Evolutionary conservation across 1,140 invertebrate genomes (phyloP).

Genomic region (Tetranychus cinnabarinus): DNA sequence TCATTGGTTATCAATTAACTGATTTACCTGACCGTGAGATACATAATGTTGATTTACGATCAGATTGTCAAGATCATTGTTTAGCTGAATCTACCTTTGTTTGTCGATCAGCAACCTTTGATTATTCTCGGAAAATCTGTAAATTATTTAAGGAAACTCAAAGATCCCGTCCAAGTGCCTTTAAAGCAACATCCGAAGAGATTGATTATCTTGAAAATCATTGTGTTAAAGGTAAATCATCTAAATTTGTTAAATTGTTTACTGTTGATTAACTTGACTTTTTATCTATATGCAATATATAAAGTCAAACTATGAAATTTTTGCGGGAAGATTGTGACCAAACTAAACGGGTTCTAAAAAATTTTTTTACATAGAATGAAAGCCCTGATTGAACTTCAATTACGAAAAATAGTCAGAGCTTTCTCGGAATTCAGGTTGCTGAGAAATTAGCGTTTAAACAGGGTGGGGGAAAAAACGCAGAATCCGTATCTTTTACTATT

Average conservation of each 20-base stretch:
- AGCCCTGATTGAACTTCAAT: no score
- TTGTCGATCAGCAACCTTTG: slow-evolving; percentile 25
- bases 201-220: slow-evolving; percentile 30
- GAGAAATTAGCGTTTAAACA: no score
- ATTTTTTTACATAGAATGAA: no score
- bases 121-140: slow-evolving; percentile 21
- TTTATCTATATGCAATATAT: background rate
- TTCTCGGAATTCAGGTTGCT: no score
- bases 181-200: slow-evolving; percentile 19
- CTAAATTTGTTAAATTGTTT: background rate
- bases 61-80: slow-evolving; percentile 25
- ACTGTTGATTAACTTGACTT: background rate
- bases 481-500: no score
- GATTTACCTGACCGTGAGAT: slow-evolving; percentile 20
- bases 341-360: no score
- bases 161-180: slow-evolving; percentile 22
- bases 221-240: slow-evolving; percentile 22
- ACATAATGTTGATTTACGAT: slow-evolving; percentile 18
- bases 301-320: no score
- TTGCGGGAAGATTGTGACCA: no score
- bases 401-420: no score
- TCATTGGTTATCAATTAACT: slow-evolving; percentile 24
- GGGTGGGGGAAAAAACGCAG: no score
- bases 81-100: slow-evolving; percentile 19
- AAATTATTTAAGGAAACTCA: slow-evolving; percentile 24